These are phyloP conservation scores for Gastracanthus pulcherrimus DNA, from an alignment of 2,888 invertebrate species.

Conservation along the genomic window DNA sequence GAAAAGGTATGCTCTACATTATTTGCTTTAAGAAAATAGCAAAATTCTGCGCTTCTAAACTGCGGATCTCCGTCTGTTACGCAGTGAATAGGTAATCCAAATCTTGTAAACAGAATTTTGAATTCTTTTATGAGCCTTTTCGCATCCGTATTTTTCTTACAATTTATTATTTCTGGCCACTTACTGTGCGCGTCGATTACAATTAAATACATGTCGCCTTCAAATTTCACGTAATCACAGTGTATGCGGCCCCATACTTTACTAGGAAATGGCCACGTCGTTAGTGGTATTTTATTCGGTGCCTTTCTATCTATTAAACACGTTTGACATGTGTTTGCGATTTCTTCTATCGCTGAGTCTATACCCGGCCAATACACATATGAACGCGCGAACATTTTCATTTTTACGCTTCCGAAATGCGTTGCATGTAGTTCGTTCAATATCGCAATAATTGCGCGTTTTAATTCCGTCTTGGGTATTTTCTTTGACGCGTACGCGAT, in stretches of 20 bases:
- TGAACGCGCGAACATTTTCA: constrained; percentile 57
- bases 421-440: too few relatives aligned
- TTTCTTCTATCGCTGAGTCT: constrained; percentile 58
- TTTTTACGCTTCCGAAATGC: constrained; percentile 58
- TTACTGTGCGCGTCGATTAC: too few relatives aligned
- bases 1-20: too few relatives aligned
- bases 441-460: too few relatives aligned
- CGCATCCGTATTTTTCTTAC: constrained; percentile 53
- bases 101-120: constrained; percentile 51
- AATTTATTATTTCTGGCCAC: too few relatives aligned
- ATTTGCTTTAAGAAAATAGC: too few relatives aligned
- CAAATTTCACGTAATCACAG: constrained; percentile 60
- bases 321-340: constrained; percentile 47
- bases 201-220: too few relatives aligned
- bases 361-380: constrained; percentile 54
- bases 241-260: constrained; percentile 59
- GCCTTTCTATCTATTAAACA: constrained; percentile 52
- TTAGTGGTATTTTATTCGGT: constrained; percentile 53
- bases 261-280: constrained; percentile 50
- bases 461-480: too few relatives aligned
- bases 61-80: constrained; percentile 57
- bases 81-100: constrained; percentile 52
- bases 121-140: constrained; percentile 52
- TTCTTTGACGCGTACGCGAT: too few relatives aligned
- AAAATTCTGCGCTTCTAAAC: too few relatives aligned